Conservation (phyloP, 2,113 vertebrate genomes). For the Hippocampus comes region DNA sequence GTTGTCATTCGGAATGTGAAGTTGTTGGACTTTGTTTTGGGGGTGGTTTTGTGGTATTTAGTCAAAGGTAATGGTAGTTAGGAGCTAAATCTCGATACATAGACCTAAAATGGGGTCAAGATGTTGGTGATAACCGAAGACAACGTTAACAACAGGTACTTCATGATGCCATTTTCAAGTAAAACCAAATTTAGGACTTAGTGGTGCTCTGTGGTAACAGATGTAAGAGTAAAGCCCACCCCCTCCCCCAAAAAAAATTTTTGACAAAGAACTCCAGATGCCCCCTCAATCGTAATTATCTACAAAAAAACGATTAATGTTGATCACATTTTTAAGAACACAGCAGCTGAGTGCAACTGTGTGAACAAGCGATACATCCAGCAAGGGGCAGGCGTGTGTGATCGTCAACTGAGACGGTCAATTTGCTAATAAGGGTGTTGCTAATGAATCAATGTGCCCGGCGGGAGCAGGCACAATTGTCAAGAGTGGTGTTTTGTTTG, state of each 20-base stretch:
- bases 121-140: no score
- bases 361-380: neutral
- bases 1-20: neutral
- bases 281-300: neutral
- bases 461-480: constrained; percentile 62
- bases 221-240: neutral
- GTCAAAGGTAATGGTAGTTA: neutral
- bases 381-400: constrained; percentile 68
- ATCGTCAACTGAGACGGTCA: constrained; percentile 76
- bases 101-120: no score
- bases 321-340: neutral
- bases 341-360: constrained; percentile 27
- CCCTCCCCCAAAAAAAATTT: neutral
- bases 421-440: constrained; percentile 75
- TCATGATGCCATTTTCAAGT: no score
- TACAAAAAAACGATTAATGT: neutral
- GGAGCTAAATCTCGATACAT: no score
- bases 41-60: neutral
- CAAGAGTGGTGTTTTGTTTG: constrained; percentile 60
- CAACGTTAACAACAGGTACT: no score
- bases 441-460: constrained; percentile 78
- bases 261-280: neutral
- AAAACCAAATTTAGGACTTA: no score
- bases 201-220: neutral
- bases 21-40: no score